These are phyloP conservation scores for Saxidomus purpurata DNA, from an alignment of 1,140 invertebrate genomes.

Conservation along the genomic window DNA sequence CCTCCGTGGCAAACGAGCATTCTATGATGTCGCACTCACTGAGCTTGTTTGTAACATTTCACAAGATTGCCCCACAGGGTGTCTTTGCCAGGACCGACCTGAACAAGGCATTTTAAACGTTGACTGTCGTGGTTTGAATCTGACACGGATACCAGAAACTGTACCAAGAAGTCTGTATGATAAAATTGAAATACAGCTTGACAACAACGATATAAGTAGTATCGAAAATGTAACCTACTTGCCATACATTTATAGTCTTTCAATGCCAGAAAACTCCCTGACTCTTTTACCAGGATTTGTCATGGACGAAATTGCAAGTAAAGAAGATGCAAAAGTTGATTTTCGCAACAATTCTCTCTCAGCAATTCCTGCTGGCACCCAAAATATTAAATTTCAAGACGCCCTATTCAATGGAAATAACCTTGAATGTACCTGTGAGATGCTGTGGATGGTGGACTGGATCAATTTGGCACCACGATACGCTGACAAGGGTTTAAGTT, in stretches of 20 bases:
- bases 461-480: constrained; percentile 46
- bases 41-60: constrained; percentile 71
- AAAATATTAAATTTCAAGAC: constrained; percentile 50
- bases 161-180: constrained; percentile 38
- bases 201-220: constrained; percentile 63
- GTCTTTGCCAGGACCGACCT: constrained; percentile 70
- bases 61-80: constrained; percentile 66
- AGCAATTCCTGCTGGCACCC: constrained; percentile 1
- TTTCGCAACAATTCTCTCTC: constrained; percentile 37
- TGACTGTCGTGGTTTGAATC: constrained; percentile 57
- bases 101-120: constrained; percentile 51
- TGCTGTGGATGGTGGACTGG: constrained; percentile 66
- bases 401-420: constrained; percentile 8
- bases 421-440: constrained; percentile 50
- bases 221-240: constrained; percentile 64
- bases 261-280: constrained; percentile 65
- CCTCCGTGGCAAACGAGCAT: constrained; percentile 42
- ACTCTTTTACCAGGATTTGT: neutral
- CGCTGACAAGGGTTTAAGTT: constrained; percentile 47
- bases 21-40: constrained; percentile 63
- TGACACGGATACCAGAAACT: constrained; percentile 55
- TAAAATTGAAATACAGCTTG: constrained; percentile 62
- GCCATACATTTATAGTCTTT: constrained; percentile 51
- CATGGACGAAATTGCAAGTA: constrained; percentile 29
- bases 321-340: constrained; percentile 37